Percentiles rank a stretch among this genome's conserved stretches.
These are phyloP conservation scores for Euglossa dilemma DNA, from an alignment of 1,140 invertebrate genomes.

Conservation along the genomic window DNA sequence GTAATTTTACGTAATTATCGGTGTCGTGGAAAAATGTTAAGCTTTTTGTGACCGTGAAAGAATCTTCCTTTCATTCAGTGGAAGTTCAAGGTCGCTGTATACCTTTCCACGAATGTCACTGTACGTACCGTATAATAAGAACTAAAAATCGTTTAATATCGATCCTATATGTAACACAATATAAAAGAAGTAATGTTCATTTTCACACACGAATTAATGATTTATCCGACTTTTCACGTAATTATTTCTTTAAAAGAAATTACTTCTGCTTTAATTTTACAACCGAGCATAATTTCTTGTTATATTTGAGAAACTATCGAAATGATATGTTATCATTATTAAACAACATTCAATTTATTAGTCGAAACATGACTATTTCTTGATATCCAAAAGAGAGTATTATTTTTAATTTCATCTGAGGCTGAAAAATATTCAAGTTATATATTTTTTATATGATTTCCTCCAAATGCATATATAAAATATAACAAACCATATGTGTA, in stretches of 20 bases:
- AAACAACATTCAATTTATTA: too few relatives aligned
- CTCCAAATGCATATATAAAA: not conserved
- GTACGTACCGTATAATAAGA: constrained; percentile 29
- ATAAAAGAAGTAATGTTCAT: not conserved
- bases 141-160: constrained; percentile 34
- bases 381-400: too few relatives aligned
- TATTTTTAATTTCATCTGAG: not conserved
- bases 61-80: constrained; percentile 56
- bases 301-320: too few relatives aligned
- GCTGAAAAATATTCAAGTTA: too few relatives aligned
- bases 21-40: not conserved
- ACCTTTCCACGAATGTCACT: constrained; percentile 50
- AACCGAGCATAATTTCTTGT: too few relatives aligned
- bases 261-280: not conserved
- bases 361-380: too few relatives aligned
- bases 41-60: constrained; percentile 6
- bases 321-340: too few relatives aligned
- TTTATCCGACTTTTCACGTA: not conserved
- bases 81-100: constrained; percentile 62
- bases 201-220: constrained; percentile 20
- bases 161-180: constrained; percentile 19
- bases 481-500: not conserved
- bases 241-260: not conserved
- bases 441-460: too few relatives aligned
- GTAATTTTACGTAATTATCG: not conserved